phyloP scores from a whole-genome alignment of 1,140 invertebrate genomes.

The Leptinotarsa texana region DNA sequence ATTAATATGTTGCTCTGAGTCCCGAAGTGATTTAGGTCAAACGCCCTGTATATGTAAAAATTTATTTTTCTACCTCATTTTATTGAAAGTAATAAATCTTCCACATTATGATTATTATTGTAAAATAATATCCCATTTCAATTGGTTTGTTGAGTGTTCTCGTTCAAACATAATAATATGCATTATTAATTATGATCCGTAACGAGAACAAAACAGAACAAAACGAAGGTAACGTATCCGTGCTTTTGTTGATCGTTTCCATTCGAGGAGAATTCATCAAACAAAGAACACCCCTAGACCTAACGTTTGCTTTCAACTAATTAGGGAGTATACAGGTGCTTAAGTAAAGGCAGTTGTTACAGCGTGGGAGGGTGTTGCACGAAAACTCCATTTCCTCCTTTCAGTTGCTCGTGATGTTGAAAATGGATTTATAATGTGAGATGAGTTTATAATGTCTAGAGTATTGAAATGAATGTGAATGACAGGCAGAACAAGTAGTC shows the following conservation, averaged over 20 bases:
- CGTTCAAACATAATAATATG: neutral
- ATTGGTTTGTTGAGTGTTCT: neutral
- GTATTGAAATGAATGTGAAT: no score
- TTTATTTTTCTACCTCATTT: neutral
- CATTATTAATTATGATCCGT: conserved; percentile 6
- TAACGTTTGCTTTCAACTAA: conserved; percentile 1
- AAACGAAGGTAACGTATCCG: neutral
- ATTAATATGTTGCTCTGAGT: no score
- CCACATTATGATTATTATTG: no score
- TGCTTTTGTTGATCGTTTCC: conserved; percentile 5
- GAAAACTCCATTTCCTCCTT: no score
- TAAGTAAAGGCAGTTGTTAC: neutral
- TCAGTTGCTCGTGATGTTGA: no score
- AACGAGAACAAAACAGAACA: neutral
- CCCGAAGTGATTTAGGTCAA: no score
- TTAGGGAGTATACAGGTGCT: neutral
- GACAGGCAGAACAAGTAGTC: no score
- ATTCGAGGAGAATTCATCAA: neutral
- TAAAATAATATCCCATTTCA: neutral
- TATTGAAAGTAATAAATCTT: neutral
- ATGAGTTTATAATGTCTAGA: no score
- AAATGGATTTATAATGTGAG: no score
- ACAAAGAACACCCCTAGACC: neutral
- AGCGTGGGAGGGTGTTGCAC: neutral
- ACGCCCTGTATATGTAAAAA: neutral